Evolutionary conservation across 2,888 invertebrate species (phyloP).

Genomic region (Rugalucina vietnamica): DNA sequence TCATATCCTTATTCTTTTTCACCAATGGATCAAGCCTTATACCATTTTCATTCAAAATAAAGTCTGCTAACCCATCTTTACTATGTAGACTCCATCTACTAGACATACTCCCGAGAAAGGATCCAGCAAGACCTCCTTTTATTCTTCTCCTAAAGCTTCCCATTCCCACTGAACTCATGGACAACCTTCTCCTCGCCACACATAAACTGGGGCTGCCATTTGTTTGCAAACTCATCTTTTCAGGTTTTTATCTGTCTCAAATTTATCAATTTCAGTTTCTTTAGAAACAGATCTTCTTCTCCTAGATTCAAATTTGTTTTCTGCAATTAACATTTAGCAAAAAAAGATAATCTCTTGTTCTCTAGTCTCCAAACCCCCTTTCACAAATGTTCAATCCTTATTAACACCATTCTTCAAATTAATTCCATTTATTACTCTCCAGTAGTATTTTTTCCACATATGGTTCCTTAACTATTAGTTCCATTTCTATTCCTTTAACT

Average conservation of each 20-base stretch:
- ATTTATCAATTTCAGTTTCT: too few relatives aligned
- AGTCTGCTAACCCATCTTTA: not conserved
- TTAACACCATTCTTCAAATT: too few relatives aligned
- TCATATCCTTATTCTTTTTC: not conserved
- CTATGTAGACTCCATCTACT: not conserved
- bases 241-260: not conserved
- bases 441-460: too few relatives aligned
- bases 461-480: too few relatives aligned
- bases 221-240: not conserved
- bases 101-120: not conserved
- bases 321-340: too few relatives aligned
- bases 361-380: too few relatives aligned
- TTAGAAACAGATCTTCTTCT: too few relatives aligned
- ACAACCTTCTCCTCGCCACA: not conserved
- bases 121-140: not conserved
- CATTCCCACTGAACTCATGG: not conserved
- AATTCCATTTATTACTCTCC: too few relatives aligned
- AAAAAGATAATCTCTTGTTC: too few relatives aligned
- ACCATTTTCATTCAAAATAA: not conserved
- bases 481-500: too few relatives aligned
- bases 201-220: not conserved
- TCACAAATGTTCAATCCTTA: too few relatives aligned
- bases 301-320: too few relatives aligned
- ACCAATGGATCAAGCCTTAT: not conserved
- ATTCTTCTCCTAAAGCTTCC: not conserved